Evolutionary conservation across 1,140 invertebrate genomes (phyloP).

Genomic region (Ruditapes philippinarum): DNA sequence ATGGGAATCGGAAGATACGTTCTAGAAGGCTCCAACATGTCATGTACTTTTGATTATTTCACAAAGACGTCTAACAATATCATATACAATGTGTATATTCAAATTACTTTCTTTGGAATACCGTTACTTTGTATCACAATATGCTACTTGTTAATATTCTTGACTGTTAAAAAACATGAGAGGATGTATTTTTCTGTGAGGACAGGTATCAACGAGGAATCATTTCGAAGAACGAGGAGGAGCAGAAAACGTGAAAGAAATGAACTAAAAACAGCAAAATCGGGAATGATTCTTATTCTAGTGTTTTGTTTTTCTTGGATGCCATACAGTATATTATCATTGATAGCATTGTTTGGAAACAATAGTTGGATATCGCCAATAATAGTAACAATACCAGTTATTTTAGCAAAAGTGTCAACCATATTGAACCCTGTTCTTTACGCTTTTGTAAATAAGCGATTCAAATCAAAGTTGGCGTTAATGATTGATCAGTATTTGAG

Average conservation of each 20-base stretch:
- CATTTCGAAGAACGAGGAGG: neutral
- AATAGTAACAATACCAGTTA: neutral
- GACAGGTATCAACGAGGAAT: neutral
- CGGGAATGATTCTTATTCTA: neutral
- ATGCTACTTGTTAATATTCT: neutral
- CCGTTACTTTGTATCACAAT: neutral
- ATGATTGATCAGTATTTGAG: neutral
- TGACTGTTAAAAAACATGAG: neutral
- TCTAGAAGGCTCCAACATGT: conserved; percentile 25
- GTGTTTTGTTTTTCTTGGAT: conserved; percentile 29
- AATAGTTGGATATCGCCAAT: neutral
- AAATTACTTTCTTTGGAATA: neutral
- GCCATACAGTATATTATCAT: neutral
- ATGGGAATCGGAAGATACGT: neutral
- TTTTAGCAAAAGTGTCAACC: conserved; percentile 14
- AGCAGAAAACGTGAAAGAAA: neutral
- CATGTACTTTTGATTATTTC: conserved; percentile 1
- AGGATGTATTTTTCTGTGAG: neutral
- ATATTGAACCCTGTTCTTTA: neutral
- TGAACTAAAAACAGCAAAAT: neutral
- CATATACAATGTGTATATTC: neutral
- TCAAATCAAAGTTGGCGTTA: neutral
- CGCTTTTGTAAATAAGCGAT: neutral
- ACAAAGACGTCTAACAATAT: neutral
- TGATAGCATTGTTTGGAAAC: neutral